A percentile compares a stretch with the other conserved stretches of the same genome.
Conservation (phyloP, 2,797 vertebrate genomes). For the Arctocebus calabarensis region DNA sequence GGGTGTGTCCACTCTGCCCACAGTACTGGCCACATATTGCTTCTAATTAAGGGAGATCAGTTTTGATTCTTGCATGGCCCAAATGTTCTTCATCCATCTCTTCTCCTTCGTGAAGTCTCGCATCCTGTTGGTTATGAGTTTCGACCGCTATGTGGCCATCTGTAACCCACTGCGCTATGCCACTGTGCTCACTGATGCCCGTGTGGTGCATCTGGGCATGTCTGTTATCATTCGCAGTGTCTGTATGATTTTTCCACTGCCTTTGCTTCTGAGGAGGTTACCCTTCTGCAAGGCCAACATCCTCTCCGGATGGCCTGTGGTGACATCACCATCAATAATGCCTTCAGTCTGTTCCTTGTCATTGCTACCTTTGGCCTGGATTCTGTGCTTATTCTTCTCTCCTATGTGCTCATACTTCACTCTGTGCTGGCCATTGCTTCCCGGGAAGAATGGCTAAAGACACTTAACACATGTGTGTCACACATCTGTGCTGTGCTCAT, state of each 20-base stretch:
- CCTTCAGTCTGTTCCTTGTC: constrained; percentile 84
- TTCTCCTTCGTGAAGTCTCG: constrained; percentile 88
- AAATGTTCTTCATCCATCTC: constrained; percentile 91
- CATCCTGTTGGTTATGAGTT: constrained; percentile 89
- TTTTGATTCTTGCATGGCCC: constrained; percentile 88
- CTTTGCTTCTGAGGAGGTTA: constrained; percentile 85
- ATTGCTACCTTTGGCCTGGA: constrained; percentile 83
- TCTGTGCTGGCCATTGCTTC: constrained; percentile 85
- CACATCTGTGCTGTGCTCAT: constrained; percentile 86
- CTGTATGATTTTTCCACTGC: constrained; percentile 75
- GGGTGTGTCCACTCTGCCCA: constrained; percentile 86
- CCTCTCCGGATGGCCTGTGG: constrained; percentile 86
- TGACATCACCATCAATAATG: constrained; percentile 82
- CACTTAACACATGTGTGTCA: constrained; percentile 86
- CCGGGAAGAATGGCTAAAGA: constrained; percentile 76
- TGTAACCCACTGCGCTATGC: constrained; percentile 86
- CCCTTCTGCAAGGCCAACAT: constrained; percentile 84
- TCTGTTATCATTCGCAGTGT: constrained; percentile 76
- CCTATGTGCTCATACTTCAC: constrained; percentile 84
- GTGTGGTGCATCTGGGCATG: constrained; percentile 80
- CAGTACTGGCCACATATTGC: constrained; percentile 87
- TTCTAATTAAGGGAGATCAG: constrained; percentile 84
- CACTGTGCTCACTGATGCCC: constrained; percentile 85
- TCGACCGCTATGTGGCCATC: constrained; percentile 90
- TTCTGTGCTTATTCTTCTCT: constrained; percentile 82